phyloP scores from a whole-genome alignment of 2,797 vertebrate genomes.

The Euthynnus affinis region DNA sequence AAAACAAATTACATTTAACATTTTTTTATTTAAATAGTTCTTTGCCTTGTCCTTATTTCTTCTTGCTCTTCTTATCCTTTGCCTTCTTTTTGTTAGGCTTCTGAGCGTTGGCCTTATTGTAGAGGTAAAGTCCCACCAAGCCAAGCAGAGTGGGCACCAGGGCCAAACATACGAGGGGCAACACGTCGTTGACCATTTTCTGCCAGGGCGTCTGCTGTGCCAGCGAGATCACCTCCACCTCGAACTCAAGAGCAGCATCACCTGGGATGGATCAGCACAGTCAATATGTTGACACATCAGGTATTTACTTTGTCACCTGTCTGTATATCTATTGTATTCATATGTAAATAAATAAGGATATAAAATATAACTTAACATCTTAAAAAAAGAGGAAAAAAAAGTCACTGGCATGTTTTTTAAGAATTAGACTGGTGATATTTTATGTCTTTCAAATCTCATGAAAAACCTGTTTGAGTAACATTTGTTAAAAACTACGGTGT shows the following conservation, averaged over 20 bases:
- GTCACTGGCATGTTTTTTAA: neutral
- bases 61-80: slow-evolving; percentile 98
- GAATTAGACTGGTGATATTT: no score
- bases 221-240: slow-evolving; percentile 93
- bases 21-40: slow-evolving; percentile 86
- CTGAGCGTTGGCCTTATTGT: slow-evolving; percentile 90
- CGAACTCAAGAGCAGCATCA: slow-evolving; percentile 92
- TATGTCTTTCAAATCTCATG: neutral
- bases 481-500: neutral
- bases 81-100: slow-evolving; percentile 92
- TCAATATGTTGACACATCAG: slow-evolving; percentile 5
- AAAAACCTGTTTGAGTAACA: neutral
- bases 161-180: slow-evolving; percentile 91
- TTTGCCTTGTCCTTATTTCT: slow-evolving; percentile 88
- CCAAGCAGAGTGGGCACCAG: slow-evolving; percentile 93
- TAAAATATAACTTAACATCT: neutral
- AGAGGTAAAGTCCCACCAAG: slow-evolving; percentile 94
- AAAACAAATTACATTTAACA: slow-evolving; percentile 40
- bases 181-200: slow-evolving; percentile 89
- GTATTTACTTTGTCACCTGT: neutral
- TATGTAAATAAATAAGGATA: neutral
- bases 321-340: neutral
- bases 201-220: slow-evolving; percentile 91
- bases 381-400: neutral
- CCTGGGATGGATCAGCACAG: slow-evolving; percentile 77